Evolutionary conservation across 2,888 invertebrate species (phyloP), one percentile per base, ranked within the genome.

Genomic region (Melanotus villosus): DNA sequence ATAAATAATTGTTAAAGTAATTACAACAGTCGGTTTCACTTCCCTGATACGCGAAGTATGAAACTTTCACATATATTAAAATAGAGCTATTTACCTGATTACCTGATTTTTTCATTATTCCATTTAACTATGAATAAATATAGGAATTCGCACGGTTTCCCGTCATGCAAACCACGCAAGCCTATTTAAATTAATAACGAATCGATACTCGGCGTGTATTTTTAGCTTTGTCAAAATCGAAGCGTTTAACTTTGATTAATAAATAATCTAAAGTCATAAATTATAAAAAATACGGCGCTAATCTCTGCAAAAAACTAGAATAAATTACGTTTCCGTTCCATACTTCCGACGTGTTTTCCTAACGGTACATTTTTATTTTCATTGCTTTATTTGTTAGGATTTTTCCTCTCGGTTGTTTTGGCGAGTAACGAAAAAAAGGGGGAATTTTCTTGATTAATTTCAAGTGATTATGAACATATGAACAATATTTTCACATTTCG

Each of bases 291-390:
- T 26, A 7, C 7, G 47, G 1, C 4, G n/a, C 23, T 23, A 47
- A 47, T 23, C 23, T n/a, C 23, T 19, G 19, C 23, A 47, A 47
- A 47, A n/a, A 47, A 47, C 47, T 47, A 6, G 47, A 47, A 47
- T 23, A 47, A 45, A 45, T 45, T 47, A 23, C 23, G 12, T n/a
- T 47, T 47, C 21, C 10, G 47, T 47, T 21, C 12, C 23, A 47
- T 47, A 47, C 47, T 47, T 47, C 47, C 23, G 47, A 47, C 12
- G 23, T 21, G 21, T 47, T 45, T 21, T 45, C 10, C 45, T 45
- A 45, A 45, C 21, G 21, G 21, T 21, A n/a, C 21, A 45, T 45
- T 21, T n/a, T 21, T 45, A 45, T 21, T 45, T 45, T 21, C 21
- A 21, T 21, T 45, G 45, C 21, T 21, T 45, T 45, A 21, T 45